phyloP scores from a whole-genome alignment of 2,113 vertebrate species.

The Nesogale talazaci region DNA sequence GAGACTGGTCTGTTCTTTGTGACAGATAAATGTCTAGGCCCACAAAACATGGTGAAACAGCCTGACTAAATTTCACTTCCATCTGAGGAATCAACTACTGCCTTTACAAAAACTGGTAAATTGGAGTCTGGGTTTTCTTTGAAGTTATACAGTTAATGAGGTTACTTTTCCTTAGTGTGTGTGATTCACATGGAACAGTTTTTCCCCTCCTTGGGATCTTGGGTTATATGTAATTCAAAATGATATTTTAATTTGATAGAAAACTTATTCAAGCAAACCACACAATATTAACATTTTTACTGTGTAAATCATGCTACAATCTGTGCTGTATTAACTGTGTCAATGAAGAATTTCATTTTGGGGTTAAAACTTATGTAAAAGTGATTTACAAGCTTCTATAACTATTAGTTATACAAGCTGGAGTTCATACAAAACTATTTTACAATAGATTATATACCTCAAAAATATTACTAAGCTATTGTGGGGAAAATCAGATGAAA shows the following conservation, averaged over 20 bases:
- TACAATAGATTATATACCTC: slow-evolving; percentile 23
- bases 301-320: slow-evolving; percentile 35
- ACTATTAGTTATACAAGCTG: neutral
- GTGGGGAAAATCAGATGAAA: slow-evolving; percentile 31
- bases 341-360: slow-evolving; percentile 67
- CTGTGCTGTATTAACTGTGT: slow-evolving; percentile 58
- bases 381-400: slow-evolving; percentile 54
- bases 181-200: slow-evolving; percentile 36
- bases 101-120: slow-evolving; percentile 39
- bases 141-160: neutral
- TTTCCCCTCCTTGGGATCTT: neutral
- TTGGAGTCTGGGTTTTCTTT: slow-evolving; percentile 18
- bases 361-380: slow-evolving; percentile 43
- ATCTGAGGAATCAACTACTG: neutral
- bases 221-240: slow-evolving; percentile 30
- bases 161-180: neutral
- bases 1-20: neutral
- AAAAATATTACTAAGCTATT: slow-evolving; percentile 37
- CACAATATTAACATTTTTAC: neutral
- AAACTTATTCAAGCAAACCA: slow-evolving; percentile 49
- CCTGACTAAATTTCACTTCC: neutral
- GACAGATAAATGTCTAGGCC: neutral
- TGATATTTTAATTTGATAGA: slow-evolving; percentile 39
- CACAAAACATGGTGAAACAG: neutral
- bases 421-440: slow-evolving; percentile 25